Base-by-base conservation (phyloP, 1,140 invertebrate genomes). In the Drosophila triauraria region DNA sequence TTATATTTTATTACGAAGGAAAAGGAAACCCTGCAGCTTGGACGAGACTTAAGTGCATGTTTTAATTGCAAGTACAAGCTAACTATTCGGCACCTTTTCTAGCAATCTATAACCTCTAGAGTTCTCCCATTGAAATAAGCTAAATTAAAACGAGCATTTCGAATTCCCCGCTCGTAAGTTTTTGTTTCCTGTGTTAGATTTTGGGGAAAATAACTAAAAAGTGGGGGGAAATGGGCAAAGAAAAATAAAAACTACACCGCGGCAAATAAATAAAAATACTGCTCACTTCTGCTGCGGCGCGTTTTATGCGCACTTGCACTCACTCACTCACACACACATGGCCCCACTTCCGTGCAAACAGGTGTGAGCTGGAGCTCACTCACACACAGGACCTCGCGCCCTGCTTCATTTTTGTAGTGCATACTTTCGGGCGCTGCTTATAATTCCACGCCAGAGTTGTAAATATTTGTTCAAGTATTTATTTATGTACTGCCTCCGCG, bases 381-480 rank as follows among this genome's bases (percentile, higher is more conserved):
- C 56, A 47, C 47, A 27, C 57, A 58, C 51, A 48, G 8, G 17
- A 48, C 32, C 44, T 43, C 38, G 30, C 38, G 58, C 9, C 76
- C 60, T 42, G 75, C 78, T 71, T 87, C 84, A 90, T 88, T 87
- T 74, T 71, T 84, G 58, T 61, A 81, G 78, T 67, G 81, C 84
- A 90, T 90, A 88, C 77, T 84, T 88, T 84, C 78, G 68, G 77
- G 62, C 65, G 58, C 84, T 88, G 84, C 78, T 88, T 88, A 90
- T 88, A 88, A 88, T 88, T 90, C 84, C 58, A 84, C 75, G 78
- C 74, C 69, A 78, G 69, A 90, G 85, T 88, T 90, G 85, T 84
- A 84, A 88, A 88, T 88, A 80, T 88, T 88, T 88, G 75, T 83
- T 88, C 84, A 90, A 88, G 85, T 88, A 88, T 90, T 88, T 88